These are phyloP conservation scores for Acrocephalus kingi DNA, from an alignment of 2,113 vertebrate species.

Conservation along the genomic window DNA sequence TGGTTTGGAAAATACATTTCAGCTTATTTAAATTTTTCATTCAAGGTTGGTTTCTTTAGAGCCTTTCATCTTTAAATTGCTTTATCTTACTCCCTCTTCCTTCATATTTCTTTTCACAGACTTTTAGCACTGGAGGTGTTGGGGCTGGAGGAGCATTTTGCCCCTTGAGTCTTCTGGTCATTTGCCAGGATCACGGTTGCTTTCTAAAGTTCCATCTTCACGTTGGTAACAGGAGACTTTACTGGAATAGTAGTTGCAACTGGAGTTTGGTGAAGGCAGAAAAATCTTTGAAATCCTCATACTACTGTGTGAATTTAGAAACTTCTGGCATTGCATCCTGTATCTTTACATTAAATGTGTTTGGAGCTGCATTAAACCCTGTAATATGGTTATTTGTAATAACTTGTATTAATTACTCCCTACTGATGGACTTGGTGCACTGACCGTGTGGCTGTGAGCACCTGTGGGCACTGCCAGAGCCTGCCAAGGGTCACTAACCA, in stretches of 20 bases:
- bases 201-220: neutral
- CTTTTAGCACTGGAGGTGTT: neutral
- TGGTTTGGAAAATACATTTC: neutral
- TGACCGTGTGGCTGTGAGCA: neutral
- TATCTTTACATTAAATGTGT: neutral
- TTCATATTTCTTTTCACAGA: neutral
- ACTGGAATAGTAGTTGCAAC: neutral
- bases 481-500: neutral
- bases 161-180: neutral
- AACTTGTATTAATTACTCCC: neutral
- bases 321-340: neutral
- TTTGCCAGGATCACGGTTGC: neutral
- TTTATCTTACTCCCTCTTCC: neutral
- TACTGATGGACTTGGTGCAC: fast-evolving
- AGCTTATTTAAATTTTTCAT: neutral
- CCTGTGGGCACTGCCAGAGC: neutral
- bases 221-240: fast-evolving
- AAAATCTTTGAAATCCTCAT: neutral
- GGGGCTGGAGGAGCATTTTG: neutral
- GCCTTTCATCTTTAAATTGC: neutral
- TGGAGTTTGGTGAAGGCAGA: neutral
- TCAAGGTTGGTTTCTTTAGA: neutral
- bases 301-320: neutral
- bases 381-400: neutral
- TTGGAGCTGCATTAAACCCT: neutral